Evolutionary conservation across 1,140 invertebrate species (phyloP).

Genomic region (Nymphalis io): DNA sequence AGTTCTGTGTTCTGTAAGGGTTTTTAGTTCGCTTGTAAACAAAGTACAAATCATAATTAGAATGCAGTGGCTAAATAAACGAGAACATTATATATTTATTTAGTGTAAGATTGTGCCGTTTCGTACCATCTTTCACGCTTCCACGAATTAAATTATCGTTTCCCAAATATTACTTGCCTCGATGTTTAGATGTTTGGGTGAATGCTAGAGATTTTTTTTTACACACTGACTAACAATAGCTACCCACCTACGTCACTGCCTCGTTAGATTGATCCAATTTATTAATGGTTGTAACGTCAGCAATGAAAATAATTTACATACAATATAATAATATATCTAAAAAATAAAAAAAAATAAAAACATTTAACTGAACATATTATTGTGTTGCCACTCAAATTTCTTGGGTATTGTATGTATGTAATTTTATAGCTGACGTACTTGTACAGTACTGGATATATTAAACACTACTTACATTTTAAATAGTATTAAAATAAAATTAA

Average conservation of each 20-base stretch:
- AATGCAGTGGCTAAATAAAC: conserved; percentile 40
- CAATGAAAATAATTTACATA: conserved; percentile 16
- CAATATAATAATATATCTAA: neutral
- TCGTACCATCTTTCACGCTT: conserved; percentile 51
- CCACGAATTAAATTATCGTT: conserved; percentile 22
- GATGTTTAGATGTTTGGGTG: conserved; percentile 38
- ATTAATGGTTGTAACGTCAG: conserved; percentile 23
- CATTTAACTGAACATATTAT: neutral
- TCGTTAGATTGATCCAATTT: conserved; percentile 19
- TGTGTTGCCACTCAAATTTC: neutral
- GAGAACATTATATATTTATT: conserved; percentile 51
- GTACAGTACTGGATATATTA: conserved; percentile 6
- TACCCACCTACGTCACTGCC: conserved; percentile 44
- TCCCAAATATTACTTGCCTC: conserved; percentile 55
- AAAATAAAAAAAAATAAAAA: neutral
- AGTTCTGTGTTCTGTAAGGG: conserved; percentile 29
- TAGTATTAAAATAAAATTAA: conserved; percentile 8
- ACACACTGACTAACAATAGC: conserved; percentile 42
- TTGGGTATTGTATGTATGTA: neutral
- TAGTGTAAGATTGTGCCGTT: conserved; percentile 63
- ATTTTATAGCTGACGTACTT: neutral
- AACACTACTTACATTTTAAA: conserved; percentile 5
- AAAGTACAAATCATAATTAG: conserved; percentile 70
- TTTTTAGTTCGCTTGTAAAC: conserved; percentile 56
- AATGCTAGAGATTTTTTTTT: conserved; percentile 43